Percentiles rank a stretch among this genome's conserved stretches.
Evolutionary conservation across 2,797 vertebrate genomes (phyloP).

Genomic region (Anableps anableps): DNA sequence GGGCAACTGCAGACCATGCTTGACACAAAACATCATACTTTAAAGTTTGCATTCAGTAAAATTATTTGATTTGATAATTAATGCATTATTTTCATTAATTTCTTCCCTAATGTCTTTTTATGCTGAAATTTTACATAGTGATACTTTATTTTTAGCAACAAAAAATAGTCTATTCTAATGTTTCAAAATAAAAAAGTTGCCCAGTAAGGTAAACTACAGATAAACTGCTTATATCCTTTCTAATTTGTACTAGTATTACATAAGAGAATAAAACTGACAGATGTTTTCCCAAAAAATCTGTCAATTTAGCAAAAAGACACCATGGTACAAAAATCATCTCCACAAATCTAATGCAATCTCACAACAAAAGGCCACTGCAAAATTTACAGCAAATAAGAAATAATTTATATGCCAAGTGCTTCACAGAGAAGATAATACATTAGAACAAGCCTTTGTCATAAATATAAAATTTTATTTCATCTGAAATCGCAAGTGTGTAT

Average conservation of each 20-base stretch:
- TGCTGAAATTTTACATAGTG: background rate
- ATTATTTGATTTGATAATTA: too few species aligned
- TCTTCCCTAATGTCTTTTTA: background rate
- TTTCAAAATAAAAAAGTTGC: background rate
- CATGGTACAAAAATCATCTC: background rate
- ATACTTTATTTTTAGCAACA: too few species aligned
- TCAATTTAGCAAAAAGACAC: background rate
- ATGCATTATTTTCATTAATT: background rate
- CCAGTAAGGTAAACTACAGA: background rate
- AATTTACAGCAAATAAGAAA: background rate
- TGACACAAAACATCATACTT: too few species aligned
- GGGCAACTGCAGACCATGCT: background rate
- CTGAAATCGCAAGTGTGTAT: conserved; percentile 41
- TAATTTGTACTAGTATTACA: background rate
- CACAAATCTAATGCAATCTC: background rate
- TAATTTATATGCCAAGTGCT: background rate
- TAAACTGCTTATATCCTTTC: background rate
- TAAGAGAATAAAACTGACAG: background rate
- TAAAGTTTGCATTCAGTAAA: too few species aligned
- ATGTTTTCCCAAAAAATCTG: background rate
- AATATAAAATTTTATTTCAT: conserved; percentile 79
- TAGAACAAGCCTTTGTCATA: conserved; percentile 55
- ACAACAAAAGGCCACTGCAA: background rate
- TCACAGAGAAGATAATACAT: background rate
- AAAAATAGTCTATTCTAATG: background rate